Conservation (phyloP, 2,113 vertebrate species). For the Cacatua alba region DNA sequence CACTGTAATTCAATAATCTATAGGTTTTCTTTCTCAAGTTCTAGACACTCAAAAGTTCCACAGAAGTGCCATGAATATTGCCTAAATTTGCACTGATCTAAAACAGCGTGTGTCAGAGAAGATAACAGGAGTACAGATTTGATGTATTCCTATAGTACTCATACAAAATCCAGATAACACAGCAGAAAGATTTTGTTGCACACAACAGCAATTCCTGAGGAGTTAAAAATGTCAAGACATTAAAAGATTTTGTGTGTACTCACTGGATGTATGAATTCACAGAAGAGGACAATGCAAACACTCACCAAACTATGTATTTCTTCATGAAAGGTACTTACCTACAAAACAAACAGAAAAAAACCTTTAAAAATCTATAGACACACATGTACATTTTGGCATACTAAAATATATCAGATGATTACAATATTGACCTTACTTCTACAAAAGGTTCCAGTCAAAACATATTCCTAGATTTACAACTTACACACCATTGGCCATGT, state of each 20-base stretch:
- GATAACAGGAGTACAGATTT: not conserved
- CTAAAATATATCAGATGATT: not conserved
- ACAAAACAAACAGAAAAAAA: slow-evolving; percentile 58
- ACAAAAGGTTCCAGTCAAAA: not conserved
- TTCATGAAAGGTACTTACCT: slow-evolving; percentile 73
- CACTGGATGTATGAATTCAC: not conserved
- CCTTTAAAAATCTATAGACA: not conserved
- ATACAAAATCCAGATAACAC: not conserved
- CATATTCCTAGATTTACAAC: not conserved
- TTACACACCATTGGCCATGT: accelerated
- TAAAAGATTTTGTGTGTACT: not conserved
- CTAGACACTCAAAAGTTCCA: not conserved
- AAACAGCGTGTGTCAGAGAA: not conserved
- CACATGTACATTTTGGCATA: not conserved
- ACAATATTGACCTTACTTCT: not conserved
- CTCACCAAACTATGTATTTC: slow-evolving; percentile 49
- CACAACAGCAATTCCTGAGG: not conserved
- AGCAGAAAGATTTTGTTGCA: not conserved
- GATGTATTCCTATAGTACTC: not conserved
- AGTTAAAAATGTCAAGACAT: not conserved
- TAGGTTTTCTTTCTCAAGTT: not conserved
- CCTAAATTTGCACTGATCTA: not conserved
- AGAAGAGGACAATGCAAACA: slow-evolving; percentile 24
- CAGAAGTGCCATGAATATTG: not conserved
- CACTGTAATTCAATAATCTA: not conserved